phyloP scores from a whole-genome alignment of 2,888 invertebrate genomes.

The Crematogaster levior region DNA sequence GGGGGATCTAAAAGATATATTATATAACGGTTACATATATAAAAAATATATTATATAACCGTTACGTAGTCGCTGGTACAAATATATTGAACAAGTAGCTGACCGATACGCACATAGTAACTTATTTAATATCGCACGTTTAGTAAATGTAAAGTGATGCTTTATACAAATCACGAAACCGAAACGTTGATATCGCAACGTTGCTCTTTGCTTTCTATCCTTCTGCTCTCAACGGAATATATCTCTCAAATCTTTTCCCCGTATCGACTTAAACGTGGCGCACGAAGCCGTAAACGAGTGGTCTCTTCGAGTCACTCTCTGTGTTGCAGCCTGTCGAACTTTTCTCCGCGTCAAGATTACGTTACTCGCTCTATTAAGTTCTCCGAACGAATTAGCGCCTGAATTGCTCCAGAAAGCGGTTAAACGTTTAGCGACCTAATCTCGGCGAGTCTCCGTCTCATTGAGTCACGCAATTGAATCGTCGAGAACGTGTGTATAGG shows the following conservation, averaged over 20 bases:
- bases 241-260: background rate
- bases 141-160: background rate
- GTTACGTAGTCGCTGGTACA: background rate
- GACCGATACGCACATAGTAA: background rate
- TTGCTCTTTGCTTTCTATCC: background rate
- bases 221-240: background rate
- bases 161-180: background rate
- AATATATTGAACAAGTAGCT: conserved; percentile 4
- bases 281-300: background rate
- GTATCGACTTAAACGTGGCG: background rate
- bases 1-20: too few relatives aligned
- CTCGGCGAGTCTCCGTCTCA: background rate
- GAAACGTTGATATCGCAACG: background rate
- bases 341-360: conserved; percentile 17
- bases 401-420: conserved; percentile 15
- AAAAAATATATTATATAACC: conserved; percentile 12
- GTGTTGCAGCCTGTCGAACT: background rate
- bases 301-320: background rate
- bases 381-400: conserved; percentile 6
- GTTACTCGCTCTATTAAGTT: conserved; percentile 4
- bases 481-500: background rate
- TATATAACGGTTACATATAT: too few relatives aligned
- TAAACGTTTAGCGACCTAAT: conserved; percentile 20
- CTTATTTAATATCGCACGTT: background rate
- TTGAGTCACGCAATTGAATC: conserved; percentile 33